Base-by-base conservation (phyloP, 2,888 invertebrate species). In the Cyrtodaria siliqua region DNA sequence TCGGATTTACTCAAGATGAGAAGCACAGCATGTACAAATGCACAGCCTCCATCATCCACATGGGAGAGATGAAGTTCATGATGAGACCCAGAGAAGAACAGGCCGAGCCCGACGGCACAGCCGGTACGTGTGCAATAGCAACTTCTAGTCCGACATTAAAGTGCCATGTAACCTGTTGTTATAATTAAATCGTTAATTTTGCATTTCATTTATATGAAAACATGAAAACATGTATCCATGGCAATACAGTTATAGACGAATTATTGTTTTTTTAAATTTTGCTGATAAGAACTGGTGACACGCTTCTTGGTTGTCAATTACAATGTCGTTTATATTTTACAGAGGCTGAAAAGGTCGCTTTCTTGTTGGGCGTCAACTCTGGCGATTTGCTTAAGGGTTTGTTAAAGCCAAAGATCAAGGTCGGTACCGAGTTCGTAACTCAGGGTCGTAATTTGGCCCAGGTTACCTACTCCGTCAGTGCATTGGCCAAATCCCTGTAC, bases 51-150 rank as follows among this genome's bases (percentile, higher is more conserved):
- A 98, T 99, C 93, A 98, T 99, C 97, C 99, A 99, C 94, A 98
- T 99, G 97, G 99, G 99, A 95, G 96, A 97, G 94, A 97, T 99
- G 97, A 99, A 99, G 95, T 99, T 99, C 97, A 99, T 99, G 94
- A 99, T 99, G 95, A 97, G 99, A 94, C 99, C 99, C 95, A 97
- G 99, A 92, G 99, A 99, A 95, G 99, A 99, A 94, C 99, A 99
- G 86, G 93, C 93, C 29, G 93, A 93, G 76, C 88, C 92, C 33
- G 92, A 93, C 75, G 93, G 92, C 49, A 91, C 92, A n/a, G 85
- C 90, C 55, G 90, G 90, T 90, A 78, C 62, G 78, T 40, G 4
- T 18, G 2, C 26, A 23, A n/a, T n/a, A n/a, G n/a, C n/a, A n/a
- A n/a, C n/a, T n/a, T n/a, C n/a, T n/a, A n/a, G n/a, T n/a, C n/a